Evolutionary conservation across 2,888 invertebrate genomes (phyloP), one percentile per base, ranked within the genome.

Genomic region (Chaetogeoica ovagalla): DNA sequence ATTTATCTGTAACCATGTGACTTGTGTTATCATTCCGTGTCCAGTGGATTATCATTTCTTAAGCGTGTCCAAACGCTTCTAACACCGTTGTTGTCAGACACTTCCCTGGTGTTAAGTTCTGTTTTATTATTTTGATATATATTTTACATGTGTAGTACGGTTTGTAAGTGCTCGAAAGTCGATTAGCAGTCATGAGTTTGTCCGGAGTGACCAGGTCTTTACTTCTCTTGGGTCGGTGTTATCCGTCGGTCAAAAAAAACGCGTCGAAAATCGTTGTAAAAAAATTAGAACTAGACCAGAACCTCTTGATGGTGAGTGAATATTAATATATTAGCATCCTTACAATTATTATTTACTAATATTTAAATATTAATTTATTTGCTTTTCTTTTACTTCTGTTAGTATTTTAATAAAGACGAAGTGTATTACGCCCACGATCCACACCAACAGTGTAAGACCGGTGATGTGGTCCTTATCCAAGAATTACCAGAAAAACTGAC

Each of bases 401-500:
- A 95, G 95, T 94, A 94, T 85, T 95, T 95, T 85, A 89, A 89
- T 83, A 91, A 92, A 86, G 89, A 91, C 83, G 90, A 91, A 83
- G 91, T 90, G 83, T 87, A 91, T 82, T 94, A 91, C 85, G 95
- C 94, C 60, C 89, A 92, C 85, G 95, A 96, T 88, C 94, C 94
- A 0, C 85, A 91, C 2, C 91, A 92, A 84, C 85, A 89, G 69
- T 94, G 94, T 85, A 94, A 94, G 87, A 90, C 91, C 15, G 95
- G 95, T 1, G 96, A 96, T 85, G 88, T 94, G 68, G 94, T 94
- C 7, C 87, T 96, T 19, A 91, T 95, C 83, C 90, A 93, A 86
- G 89, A 90, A 83, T 86, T 95, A 71, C 91, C 92, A 3, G 87
- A 91, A 81, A 93, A 91, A 86, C 84, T 94, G 82, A 93, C 94